Conservation (phyloP, 2,113 vertebrate species). For the Pyxicephalus adspersus region DNA sequence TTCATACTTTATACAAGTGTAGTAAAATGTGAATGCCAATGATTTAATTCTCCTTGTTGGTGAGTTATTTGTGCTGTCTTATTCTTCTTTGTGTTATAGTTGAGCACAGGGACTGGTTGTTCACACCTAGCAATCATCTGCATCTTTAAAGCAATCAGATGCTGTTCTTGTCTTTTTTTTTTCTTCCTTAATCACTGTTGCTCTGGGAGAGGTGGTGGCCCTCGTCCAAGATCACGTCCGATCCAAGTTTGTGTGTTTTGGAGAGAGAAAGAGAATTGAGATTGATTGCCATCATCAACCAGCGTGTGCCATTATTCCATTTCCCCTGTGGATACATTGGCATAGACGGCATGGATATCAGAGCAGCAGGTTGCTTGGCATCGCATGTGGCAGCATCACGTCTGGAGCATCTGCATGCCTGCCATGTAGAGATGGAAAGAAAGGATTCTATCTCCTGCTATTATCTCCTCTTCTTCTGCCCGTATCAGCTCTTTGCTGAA, state of each 20-base stretch:
- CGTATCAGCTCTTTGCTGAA: constrained; percentile 30
- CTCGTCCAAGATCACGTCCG: constrained; percentile 48
- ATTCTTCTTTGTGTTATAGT: background rate
- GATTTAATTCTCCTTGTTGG: too few relatives aligned
- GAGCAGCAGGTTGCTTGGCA: constrained; percentile 56
- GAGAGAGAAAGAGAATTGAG: constrained; percentile 55
- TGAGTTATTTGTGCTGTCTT: too few relatives aligned
- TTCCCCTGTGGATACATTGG: constrained; percentile 55
- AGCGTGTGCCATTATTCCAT: constrained; percentile 53
- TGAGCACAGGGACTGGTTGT: constrained; percentile 9
- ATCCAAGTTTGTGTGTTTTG: constrained; percentile 57
- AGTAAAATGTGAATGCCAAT: too few relatives aligned
- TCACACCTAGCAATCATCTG: constrained; percentile 40
- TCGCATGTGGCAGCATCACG: constrained; percentile 46
- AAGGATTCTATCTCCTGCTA: constrained; percentile 18
- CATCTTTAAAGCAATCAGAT: constrained; percentile 45
- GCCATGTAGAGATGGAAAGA: constrained; percentile 37
- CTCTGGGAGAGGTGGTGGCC: constrained; percentile 52
- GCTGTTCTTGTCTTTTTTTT: constrained; percentile 30
- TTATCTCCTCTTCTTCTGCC: constrained; percentile 32
- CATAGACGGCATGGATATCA: constrained; percentile 47
- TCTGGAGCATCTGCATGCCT: constrained; percentile 52
- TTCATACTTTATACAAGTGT: too few relatives aligned
- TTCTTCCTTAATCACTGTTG: constrained; percentile 50
- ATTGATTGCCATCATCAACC: constrained; percentile 57